Percentiles rank a stretch among this genome's conserved stretches.
Evolutionary conservation across 2,888 invertebrate species (phyloP).

Genomic region (Cordilura impudica): DNA sequence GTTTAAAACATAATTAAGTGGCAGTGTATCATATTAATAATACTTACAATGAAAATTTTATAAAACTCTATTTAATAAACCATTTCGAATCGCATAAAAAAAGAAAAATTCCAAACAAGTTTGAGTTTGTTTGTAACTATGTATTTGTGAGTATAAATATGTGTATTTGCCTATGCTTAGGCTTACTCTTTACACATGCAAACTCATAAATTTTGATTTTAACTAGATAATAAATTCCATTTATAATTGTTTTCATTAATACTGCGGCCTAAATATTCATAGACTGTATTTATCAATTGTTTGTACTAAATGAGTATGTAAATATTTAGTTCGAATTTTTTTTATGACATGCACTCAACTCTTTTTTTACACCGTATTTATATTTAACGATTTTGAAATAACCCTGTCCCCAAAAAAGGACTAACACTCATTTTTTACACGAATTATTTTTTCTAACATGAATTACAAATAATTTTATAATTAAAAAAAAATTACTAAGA

Average conservation of each 20-base stretch:
- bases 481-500: no score
- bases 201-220: conserved; percentile 33
- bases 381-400: no score
- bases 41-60: conserved; percentile 23
- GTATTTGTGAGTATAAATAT: background rate
- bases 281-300: conserved; percentile 16
- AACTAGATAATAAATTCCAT: conserved; percentile 38
- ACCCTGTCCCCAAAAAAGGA: no score
- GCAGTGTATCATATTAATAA: conserved; percentile 39
- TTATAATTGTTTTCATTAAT: conserved; percentile 35
- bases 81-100: background rate
- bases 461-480: no score
- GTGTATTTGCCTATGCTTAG: conserved; percentile 2
- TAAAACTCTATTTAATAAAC: conserved; percentile 37
- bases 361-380: no score
- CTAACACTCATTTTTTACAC: no score
- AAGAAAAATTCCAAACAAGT: background rate
- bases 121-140: background rate
- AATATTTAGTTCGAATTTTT: no score
- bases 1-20: conserved; percentile 56
- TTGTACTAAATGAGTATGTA: background rate
- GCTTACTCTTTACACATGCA: background rate
- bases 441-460: no score
- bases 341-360: no score
- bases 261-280: conserved; percentile 37